Evolutionary conservation across 2,888 invertebrate species (phyloP).

Genomic region (Allophyes oxyacanthae): DNA sequence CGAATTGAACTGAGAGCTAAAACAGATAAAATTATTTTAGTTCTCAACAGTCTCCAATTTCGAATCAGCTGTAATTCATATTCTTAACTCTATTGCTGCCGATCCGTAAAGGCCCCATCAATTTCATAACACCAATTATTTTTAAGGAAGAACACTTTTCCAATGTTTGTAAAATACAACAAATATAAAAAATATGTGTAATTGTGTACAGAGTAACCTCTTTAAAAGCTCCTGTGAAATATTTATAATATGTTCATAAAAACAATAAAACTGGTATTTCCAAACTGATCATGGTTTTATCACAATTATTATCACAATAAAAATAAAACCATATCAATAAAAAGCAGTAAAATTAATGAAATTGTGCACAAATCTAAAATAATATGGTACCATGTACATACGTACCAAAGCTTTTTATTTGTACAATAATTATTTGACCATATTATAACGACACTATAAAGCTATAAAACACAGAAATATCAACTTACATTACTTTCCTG

Average conservation of each 20-base stretch:
- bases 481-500: constrained; percentile 52
- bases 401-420: constrained; percentile 50
- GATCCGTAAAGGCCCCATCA: constrained; percentile 61
- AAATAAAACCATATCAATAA: constrained; percentile 49
- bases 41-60: constrained; percentile 60
- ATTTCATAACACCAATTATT: constrained; percentile 52
- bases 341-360: constrained; percentile 37
- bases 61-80: constrained; percentile 55
- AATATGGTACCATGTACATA: constrained; percentile 50
- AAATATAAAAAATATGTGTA: constrained; percentile 54
- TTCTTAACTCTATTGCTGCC: constrained; percentile 42
- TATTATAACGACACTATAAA: constrained; percentile 52
- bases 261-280: constrained; percentile 40
- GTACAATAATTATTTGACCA: constrained; percentile 48
- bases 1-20: constrained; percentile 40
- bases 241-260: constrained; percentile 36
- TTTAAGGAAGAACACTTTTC: constrained; percentile 46
- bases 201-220: constrained; percentile 27
- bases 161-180: constrained; percentile 47
- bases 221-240: constrained; percentile 39
- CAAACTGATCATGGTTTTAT: constrained; percentile 49
- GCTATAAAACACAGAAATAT: constrained; percentile 56
- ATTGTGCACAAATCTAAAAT: constrained; percentile 42
- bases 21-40: constrained; percentile 42
- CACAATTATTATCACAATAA: constrained; percentile 61